These are phyloP conservation scores for Carpatolechia fugitivella DNA, from an alignment of 2,888 invertebrate species.

Conservation along the genomic window DNA sequence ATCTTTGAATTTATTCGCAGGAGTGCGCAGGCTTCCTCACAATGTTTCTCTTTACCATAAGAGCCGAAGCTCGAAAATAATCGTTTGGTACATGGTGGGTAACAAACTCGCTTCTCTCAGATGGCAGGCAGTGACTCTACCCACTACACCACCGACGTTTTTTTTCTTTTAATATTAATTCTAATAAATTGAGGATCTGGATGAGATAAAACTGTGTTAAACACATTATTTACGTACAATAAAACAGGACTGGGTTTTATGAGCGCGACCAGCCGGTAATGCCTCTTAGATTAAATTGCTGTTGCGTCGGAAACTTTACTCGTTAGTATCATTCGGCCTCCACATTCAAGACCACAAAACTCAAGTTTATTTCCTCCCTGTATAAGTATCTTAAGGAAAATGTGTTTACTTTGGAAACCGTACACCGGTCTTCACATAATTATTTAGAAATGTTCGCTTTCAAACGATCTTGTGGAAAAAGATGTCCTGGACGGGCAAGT, in stretches of 20 bases:
- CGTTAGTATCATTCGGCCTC: neutral
- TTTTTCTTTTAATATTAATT: too few species aligned
- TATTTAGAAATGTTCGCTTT: too few species aligned
- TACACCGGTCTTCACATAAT: neutral
- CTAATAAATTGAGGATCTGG: neutral
- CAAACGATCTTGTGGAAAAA: too few species aligned
- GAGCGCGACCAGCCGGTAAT: neutral
- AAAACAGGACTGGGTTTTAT: neutral
- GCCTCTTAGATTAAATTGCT: neutral
- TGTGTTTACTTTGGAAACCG: neutral
- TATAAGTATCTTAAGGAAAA: neutral
- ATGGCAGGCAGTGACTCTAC: too few species aligned
- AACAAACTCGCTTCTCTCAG: too few species aligned
- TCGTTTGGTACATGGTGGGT: too few species aligned
- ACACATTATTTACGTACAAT: neutral
- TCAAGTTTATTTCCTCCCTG: neutral
- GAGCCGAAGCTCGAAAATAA: too few species aligned
- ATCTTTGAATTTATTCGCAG: too few species aligned
- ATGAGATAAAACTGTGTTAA: neutral
- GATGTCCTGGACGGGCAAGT: too few species aligned
- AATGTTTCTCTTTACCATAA: too few species aligned
- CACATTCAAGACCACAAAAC: neutral
- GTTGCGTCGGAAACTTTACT: neutral
- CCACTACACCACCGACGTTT: too few species aligned
- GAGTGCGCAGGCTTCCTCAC: too few species aligned